phyloP scores from a whole-genome alignment of 2,113 vertebrate genomes.

The Microtus montanus region DNA sequence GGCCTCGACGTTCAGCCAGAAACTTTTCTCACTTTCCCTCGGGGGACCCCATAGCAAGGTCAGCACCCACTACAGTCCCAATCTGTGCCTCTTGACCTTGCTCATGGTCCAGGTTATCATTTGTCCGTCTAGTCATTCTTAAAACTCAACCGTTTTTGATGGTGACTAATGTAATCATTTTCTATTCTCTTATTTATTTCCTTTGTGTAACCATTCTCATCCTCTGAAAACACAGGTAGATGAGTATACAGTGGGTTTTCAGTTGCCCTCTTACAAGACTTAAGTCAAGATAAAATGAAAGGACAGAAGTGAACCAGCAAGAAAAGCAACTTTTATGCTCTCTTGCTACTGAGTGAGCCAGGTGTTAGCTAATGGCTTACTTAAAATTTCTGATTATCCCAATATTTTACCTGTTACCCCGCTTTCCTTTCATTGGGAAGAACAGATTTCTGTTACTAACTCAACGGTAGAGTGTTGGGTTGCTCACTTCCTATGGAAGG shows the following conservation, averaged over 20 bases:
- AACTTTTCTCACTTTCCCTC: neutral
- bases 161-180: neutral
- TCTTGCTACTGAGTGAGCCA: neutral
- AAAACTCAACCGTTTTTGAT: neutral
- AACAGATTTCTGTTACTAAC: neutral
- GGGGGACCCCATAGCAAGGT: neutral
- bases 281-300: constrained; percentile 1
- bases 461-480: neutral
- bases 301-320: neutral
- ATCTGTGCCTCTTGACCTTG: neutral
- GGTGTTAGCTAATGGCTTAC: neutral
- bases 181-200: neutral
- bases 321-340: neutral
- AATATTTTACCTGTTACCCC: neutral
- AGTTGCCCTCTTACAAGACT: neutral
- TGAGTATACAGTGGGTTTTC: neutral
- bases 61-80: neutral
- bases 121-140: neutral
- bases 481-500: neutral
- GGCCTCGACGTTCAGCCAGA: neutral
- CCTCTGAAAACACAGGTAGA: neutral
- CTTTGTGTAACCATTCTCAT: neutral
- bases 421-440: neutral
- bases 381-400: neutral
- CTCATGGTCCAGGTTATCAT: neutral